Conservation (phyloP, 2,113 vertebrate genomes). For the Platysteira castanea region DNA sequence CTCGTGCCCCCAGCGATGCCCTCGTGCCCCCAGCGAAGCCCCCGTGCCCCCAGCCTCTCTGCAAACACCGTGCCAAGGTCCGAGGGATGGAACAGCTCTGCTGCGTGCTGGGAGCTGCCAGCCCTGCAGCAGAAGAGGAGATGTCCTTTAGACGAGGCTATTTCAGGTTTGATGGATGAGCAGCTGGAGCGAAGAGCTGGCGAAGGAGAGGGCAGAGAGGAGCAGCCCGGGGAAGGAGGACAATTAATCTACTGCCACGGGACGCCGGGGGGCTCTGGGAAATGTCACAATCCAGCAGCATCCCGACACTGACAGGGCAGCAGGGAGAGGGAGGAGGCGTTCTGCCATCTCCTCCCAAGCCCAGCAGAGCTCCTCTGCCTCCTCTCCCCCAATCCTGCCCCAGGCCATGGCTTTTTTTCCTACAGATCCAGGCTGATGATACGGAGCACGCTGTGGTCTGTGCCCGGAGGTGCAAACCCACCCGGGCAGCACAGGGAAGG, state of each 20-base stretch:
- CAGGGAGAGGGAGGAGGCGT: neutral
- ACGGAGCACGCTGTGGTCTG: neutral
- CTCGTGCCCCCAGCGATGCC: neutral
- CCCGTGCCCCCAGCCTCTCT: neutral
- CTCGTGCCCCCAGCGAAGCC: no score
- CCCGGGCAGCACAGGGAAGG: neutral
- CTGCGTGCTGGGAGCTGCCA: neutral
- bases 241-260: neutral
- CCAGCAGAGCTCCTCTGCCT: neutral
- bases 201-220: neutral
- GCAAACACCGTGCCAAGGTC: neutral
- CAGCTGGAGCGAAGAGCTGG: neutral
- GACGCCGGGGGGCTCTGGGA: neutral
- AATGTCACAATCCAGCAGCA: neutral
- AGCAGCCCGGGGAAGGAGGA: neutral
- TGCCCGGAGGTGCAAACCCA: neutral
- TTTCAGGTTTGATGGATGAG: neutral
- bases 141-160: neutral
- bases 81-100: rapidly evolving
- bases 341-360: neutral
- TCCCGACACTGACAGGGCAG: neutral
- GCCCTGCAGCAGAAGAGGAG: neutral
- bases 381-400: neutral
- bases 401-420: neutral
- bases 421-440: neutral